A percentile compares a stretch with the other conserved stretches of the same genome.
These are phyloP conservation scores for Pogona vitticeps DNA, from an alignment of 2,113 vertebrate species.

Conservation along the genomic window DNA sequence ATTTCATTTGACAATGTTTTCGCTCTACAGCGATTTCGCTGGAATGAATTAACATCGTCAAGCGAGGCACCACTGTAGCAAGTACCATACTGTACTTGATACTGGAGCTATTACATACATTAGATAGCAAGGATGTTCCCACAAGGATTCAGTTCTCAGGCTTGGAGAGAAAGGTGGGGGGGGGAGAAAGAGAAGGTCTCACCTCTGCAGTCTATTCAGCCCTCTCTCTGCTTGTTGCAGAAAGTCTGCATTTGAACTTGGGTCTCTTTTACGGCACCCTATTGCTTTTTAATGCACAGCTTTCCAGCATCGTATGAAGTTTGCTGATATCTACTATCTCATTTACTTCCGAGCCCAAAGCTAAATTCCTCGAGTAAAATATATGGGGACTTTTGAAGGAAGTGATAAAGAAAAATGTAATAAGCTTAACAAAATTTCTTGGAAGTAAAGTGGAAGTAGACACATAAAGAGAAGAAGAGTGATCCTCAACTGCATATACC, in stretches of 20 bases:
- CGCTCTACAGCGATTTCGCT: too few species aligned
- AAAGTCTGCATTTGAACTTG: slow-evolving; percentile 18
- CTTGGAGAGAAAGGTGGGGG: neutral
- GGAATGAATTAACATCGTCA: too few species aligned
- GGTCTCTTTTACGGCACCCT: neutral
- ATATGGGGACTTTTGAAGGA: neutral
- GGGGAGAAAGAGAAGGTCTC: neutral
- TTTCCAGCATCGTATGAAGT: neutral
- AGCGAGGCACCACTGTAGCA: too few species aligned
- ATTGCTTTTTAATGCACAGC: slow-evolving; percentile 25
- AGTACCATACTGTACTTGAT: neutral
- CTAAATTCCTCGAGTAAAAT: neutral
- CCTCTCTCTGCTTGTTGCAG: neutral
- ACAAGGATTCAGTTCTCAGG: neutral
- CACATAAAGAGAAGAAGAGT: too few species aligned
- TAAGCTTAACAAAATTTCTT: neutral
- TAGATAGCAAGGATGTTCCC: neutral
- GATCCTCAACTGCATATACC: neutral
- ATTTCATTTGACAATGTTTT: too few species aligned
- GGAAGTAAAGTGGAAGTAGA: too few species aligned
- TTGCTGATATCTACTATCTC: neutral
- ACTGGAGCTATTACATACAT: neutral
- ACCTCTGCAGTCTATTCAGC: neutral
- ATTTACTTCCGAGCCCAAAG: slow-evolving; percentile 9
- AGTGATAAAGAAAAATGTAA: neutral